A percentile compares a stretch with the other conserved stretches of the same genome.
Conservation (phyloP, 2,888 invertebrate species). For the Kuschelorhynchus macadamiae region DNA sequence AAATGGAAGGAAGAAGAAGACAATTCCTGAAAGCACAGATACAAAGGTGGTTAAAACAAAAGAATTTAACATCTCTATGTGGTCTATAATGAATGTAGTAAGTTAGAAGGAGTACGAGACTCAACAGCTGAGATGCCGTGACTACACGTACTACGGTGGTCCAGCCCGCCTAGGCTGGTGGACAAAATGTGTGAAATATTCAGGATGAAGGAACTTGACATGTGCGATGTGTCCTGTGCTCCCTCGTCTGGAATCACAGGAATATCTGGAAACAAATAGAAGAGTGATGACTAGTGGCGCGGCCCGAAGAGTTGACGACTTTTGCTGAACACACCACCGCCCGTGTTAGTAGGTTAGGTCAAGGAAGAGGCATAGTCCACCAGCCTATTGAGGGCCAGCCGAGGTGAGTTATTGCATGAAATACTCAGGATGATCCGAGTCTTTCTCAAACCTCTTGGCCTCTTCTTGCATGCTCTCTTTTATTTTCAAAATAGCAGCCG, state of each 20-base stretch:
- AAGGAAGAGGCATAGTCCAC: conserved; percentile 65
- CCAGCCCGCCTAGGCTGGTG: conserved; percentile 67
- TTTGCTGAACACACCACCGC: conserved; percentile 69
- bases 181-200: conserved; percentile 56
- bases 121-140: conserved; percentile 59
- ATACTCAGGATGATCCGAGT: conserved; percentile 96
- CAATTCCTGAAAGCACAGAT: not conserved
- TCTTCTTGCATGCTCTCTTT: conserved; percentile 99
- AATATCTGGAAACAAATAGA: conserved; percentile 70
- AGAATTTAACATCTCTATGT: conserved; percentile 49
- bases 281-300: conserved; percentile 66
- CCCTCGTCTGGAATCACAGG: conserved; percentile 64
- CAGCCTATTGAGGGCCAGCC: conserved; percentile 67
- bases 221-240: conserved; percentile 53
- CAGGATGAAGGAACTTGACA: conserved; percentile 60
- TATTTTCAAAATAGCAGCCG: conserved; percentile 99
- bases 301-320: conserved; percentile 66
- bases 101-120: conserved; percentile 30
- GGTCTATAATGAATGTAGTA: conserved; percentile 49
- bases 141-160: conserved; percentile 56
- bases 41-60: conserved; percentile 26
- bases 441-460: conserved; percentile 98
- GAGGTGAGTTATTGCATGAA: conserved; percentile 90
- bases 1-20: conserved; percentile 9
- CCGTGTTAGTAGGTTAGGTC: conserved; percentile 66